Base-by-base conservation (phyloP, 2,113 vertebrate genomes). In the Cheilinus undulatus region DNA sequence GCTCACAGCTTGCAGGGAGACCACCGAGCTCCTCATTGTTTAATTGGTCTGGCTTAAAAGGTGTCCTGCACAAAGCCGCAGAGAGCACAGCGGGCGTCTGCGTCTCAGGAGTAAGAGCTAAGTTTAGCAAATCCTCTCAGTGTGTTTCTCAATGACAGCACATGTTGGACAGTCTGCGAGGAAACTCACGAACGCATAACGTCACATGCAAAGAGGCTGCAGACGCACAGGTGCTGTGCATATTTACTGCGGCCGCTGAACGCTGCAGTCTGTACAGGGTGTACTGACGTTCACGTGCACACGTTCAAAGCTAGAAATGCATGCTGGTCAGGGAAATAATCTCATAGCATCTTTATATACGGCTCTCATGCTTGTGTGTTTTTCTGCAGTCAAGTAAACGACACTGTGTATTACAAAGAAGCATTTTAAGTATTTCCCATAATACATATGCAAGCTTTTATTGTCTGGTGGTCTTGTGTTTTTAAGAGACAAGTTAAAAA, bases 101-200 rank as follows among this genome's bases (percentile, higher is more conserved):
- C 28, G 45, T 83, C 86, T 86, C 86, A 91, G 82, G 85, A 87
- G 84, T 87, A 83, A 86, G 84, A 74, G 88, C 88, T 91, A 90
- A 88, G 76, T 90, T 90, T 90, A 88, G 88, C 73, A 88, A 92
- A 92, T 92, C 91, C 91, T 91, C 88, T 89, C 82, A 88, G 80
- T 57, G 88, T 81, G 86, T 83, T 86, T 82, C 74, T 92, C 82
- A 88, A 84, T 90, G 91, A 88, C 88, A 81, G 88, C 84, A 91
- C 84, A 84, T 85, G 81, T 89, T 82, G 83, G 69, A 81, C 77
- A 61, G 78, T 78, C 86, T 84, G 65, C 83, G 76, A 69, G 26
- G 69, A 66, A 74, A 69, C 72, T 76, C 86, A 74, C 63, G 32
- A 60, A 86, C 8, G 34, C 67, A 56, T 19, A 24, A 32, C 26